A percentile compares a stretch with the other conserved stretches of the same genome.
These are phyloP conservation scores for Clarias macrocephalus DNA, from an alignment of 2,113 vertebrate genomes.

Conservation along the genomic window DNA sequence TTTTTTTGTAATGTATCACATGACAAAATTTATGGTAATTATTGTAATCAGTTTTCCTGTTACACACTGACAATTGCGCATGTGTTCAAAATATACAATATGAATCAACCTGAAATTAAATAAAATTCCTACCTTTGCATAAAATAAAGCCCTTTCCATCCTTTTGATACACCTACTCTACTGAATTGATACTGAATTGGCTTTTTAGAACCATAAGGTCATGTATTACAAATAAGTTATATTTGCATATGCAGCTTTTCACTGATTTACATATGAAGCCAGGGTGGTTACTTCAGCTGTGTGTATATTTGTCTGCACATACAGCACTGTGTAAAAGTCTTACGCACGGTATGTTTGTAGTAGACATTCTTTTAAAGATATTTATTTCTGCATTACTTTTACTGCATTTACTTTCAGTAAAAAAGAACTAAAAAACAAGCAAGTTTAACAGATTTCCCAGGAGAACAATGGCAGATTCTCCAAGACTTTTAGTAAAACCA, in stretches of 20 bases:
- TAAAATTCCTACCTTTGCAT: slow-evolving; percentile 19
- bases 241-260: neutral
- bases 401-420: neutral
- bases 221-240: neutral
- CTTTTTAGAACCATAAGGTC: neutral
- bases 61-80: slow-evolving; percentile 14
- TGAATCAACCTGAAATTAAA: neutral
- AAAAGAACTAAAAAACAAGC: neutral
- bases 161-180: neutral
- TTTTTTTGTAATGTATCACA: neutral
- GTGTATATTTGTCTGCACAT: neutral
- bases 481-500: neutral
- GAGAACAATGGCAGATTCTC: neutral
- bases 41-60: neutral
- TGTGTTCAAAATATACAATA: neutral
- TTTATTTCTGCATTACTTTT: neutral
- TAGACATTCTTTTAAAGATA: neutral
- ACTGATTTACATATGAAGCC: neutral
- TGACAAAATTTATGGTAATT: neutral
- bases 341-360: neutral
- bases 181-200: neutral
- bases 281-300: neutral
- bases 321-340: neutral
- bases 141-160: neutral
- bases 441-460: neutral